These are phyloP conservation scores for Eulithis testata DNA, from an alignment of 2,888 invertebrate genomes.

Conservation along the genomic window DNA sequence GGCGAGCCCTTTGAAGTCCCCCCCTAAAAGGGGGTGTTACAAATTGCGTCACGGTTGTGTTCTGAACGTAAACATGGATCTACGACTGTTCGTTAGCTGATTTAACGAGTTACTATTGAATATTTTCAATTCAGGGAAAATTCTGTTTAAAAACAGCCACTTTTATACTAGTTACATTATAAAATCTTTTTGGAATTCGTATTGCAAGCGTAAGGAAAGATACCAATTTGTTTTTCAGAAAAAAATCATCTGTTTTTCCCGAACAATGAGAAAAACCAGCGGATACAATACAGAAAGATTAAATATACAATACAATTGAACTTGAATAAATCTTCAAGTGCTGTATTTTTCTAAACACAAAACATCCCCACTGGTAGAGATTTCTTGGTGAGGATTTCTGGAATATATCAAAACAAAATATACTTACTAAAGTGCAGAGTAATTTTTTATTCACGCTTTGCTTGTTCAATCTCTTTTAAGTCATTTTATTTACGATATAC, in stretches of 20 bases:
- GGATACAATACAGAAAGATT: no score
- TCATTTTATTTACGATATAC: conserved; percentile 40
- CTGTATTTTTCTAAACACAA: no score
- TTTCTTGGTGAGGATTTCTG: no score
- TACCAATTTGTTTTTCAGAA: no score
- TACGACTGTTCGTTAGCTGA: conserved; percentile 56
- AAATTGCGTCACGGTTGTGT: conserved; percentile 80
- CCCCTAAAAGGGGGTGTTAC: conserved; percentile 67
- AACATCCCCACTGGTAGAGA: no score
- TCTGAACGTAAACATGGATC: conserved; percentile 72
- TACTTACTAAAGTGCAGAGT: not conserved
- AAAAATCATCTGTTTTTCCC: no score
- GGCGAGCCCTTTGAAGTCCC: conserved; percentile 80
- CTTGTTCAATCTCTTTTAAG: conserved; percentile 22
- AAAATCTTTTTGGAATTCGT: not conserved
- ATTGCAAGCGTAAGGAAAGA: no score
- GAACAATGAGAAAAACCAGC: no score
- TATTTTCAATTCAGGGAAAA: conserved; percentile 32
- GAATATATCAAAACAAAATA: no score
- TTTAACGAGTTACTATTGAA: conserved; percentile 42
- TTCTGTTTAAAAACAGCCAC: conserved; percentile 20
- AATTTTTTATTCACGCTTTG: conserved; percentile 16
- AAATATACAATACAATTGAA: no score
- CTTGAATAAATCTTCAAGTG: no score
- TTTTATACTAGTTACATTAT: conserved; percentile 11